Conservation (phyloP, 2,797 vertebrate genomes). For the Lagocephalus sceleratus region DNA sequence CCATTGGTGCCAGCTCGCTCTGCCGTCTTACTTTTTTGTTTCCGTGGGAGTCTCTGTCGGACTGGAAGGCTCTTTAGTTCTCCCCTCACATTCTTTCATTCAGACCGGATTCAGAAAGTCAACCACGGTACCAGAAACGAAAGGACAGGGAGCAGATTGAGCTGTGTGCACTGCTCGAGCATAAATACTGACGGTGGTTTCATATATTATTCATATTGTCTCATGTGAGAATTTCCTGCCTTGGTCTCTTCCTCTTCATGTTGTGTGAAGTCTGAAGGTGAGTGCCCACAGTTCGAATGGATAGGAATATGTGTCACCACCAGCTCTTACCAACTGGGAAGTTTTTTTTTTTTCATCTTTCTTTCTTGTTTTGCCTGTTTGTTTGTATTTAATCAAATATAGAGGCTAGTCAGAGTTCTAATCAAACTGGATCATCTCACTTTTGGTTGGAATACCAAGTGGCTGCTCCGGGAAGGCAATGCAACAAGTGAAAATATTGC, state of each 20-base stretch:
- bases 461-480: too few species aligned
- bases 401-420: not conserved
- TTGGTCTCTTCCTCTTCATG: too few species aligned
- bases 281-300: too few species aligned
- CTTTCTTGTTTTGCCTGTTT: not conserved
- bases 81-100: slow-evolving; percentile 5
- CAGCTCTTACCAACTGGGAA: too few species aligned
- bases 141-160: not conserved
- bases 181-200: too few species aligned
- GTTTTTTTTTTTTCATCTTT: too few species aligned
- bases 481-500: too few species aligned
- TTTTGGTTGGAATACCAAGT: not conserved
- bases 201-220: too few species aligned
- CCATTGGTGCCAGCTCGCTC: slow-evolving; percentile 41
- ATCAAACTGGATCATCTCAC: not conserved
- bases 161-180: not conserved
- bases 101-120: not conserved
- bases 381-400: too few species aligned
- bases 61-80: slow-evolving; percentile 6
- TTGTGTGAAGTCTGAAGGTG: too few species aligned
- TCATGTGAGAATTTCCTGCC: too few species aligned
- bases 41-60: slow-evolving; percentile 18
- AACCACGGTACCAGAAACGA: not conserved
- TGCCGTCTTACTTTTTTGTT: slow-evolving; percentile 10
- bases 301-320: too few species aligned